phyloP scores from a whole-genome alignment of 2,888 invertebrate genomes.

The Pterostichus niger region DNA sequence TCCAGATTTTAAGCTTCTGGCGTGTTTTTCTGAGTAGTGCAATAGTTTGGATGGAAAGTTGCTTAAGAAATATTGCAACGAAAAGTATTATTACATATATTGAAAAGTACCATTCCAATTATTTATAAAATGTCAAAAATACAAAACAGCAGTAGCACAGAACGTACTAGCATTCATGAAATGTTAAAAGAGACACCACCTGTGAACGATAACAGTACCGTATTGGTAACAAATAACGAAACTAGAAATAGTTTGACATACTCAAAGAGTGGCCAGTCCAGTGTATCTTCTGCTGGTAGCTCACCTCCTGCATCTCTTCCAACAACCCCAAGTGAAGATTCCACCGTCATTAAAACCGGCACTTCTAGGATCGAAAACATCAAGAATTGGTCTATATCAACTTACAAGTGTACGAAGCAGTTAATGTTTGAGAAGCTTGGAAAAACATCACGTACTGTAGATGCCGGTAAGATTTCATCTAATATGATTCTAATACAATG shows the following conservation, averaged over 20 bases:
- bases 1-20: neutral
- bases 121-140: slow-evolving; percentile 61
- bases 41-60: slow-evolving; percentile 48
- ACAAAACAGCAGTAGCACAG: slow-evolving; percentile 75
- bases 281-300: slow-evolving; percentile 76
- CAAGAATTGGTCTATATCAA: slow-evolving; percentile 98
- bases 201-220: slow-evolving; percentile 86
- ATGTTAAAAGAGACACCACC: slow-evolving; percentile 92
- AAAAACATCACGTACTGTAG: slow-evolving; percentile 93
- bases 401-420: slow-evolving; percentile 98
- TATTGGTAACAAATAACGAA: slow-evolving; percentile 87
- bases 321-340: slow-evolving; percentile 79
- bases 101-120: slow-evolving; percentile 25
- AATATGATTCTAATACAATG: neutral
- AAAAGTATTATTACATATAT: slow-evolving; percentile 19
- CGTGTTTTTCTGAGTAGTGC: slow-evolving; percentile 23
- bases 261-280: slow-evolving; percentile 85
- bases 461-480: slow-evolving; percentile 82
- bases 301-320: slow-evolving; percentile 78
- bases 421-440: slow-evolving; percentile 97
- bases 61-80: slow-evolving; percentile 4
- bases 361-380: slow-evolving; percentile 94
- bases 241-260: slow-evolving; percentile 83
- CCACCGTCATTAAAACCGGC: slow-evolving; percentile 83
- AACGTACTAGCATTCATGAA: slow-evolving; percentile 88